Base-by-base conservation (phyloP, 2,113 vertebrate genomes). In the Prunella himalayana region DNA sequence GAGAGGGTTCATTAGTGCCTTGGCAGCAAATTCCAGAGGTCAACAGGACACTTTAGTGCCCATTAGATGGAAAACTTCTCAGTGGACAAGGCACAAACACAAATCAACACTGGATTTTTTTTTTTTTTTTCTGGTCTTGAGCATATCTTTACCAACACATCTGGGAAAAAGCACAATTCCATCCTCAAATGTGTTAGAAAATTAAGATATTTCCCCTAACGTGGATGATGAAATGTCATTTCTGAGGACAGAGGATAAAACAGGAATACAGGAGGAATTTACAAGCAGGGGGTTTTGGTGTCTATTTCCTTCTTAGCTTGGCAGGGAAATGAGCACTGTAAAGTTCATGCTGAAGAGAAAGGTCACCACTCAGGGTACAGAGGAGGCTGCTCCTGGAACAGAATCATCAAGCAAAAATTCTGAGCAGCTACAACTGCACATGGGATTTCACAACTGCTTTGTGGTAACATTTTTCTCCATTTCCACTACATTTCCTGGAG, bases 341-440 rank as follows among this genome's bases (percentile, higher is more conserved):
- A 94, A 87, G 71, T 80, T 91, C 66, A 54, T 7, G 35, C 35
- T 79, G 78, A 42, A 94, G 42, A 22, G 65, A 90, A 95, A 95
- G 78, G 84, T 92, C 82, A 63, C 1, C 27, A 20, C 28, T 35
- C 23, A 33, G 53, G 35, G 15, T 42, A 7, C 51, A 65, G 75
- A 16, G n/a, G 54, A 95, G 33, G 39, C 65, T 42, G 7, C 31
- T 87, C 63, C 71, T 50, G 49, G 56, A 85, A 69, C 33, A 82
- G 24, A 78, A 88, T 73, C 54, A 51, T 51, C 69, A 59, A 59
- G 17, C 17, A 61, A 68, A 91, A 82, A 79, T 22, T 65, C 53
- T 50, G 10, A 76, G 68, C 3, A 5, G 57, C 33, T 33, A 11
- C 63, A 79, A 6, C 50, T 33, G 27, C 69, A 85, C 80, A 70